Base-by-base conservation (phyloP, 1,140 invertebrate genomes). In the Phymorhynchus buccinoides region DNA sequence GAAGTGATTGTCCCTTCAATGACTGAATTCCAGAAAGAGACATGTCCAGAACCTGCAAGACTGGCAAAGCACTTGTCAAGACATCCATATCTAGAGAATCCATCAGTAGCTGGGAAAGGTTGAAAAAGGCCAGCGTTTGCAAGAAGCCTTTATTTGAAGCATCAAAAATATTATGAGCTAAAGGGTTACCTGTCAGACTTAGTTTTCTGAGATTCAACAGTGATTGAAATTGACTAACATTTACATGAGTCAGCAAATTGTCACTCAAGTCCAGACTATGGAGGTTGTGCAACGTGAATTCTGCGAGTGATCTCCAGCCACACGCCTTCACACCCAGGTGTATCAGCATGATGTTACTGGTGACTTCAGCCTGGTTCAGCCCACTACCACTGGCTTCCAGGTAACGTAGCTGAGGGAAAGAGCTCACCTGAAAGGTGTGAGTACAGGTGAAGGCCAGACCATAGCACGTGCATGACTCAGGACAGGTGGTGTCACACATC, bases 381-480 rank as follows among this genome's bases (percentile, higher is more conserved):
- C 75, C 75, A 27, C 37, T 30, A 30, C 68, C 79, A 44, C 30
- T 44, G 44, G 68, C 56, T 27, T 42, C 37, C 42, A 42, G 22
- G 41, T 42, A 79, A 41, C 77, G 77, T 3, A 79, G 39, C 27
- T 62, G 37, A 35, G 56, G n/a, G 42, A 73, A 75, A n/a, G 39
- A 39, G n/a, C 39, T 77, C n/a, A 39, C 39, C 3, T 41, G 48
- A 44, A 84, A 71, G 14, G 62, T 39, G 30, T 73, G 42, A 4
- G 68, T 39, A 32, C 84, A 85, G 12, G n/a, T 56, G 22, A 85
- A 48, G 22, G 79, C 48, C 39, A 27, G 56, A 62, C 66, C 80
- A 71, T 37, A 39, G 48, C 80, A 87, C 14, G 56, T 68, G 39
- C 84, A 87, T 39, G 35, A 71, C 91, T 44, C 88, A 92, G 77